These are phyloP conservation scores for Falco peregrinus DNA, from an alignment of 2,797 vertebrate species.

Conservation along the genomic window DNA sequence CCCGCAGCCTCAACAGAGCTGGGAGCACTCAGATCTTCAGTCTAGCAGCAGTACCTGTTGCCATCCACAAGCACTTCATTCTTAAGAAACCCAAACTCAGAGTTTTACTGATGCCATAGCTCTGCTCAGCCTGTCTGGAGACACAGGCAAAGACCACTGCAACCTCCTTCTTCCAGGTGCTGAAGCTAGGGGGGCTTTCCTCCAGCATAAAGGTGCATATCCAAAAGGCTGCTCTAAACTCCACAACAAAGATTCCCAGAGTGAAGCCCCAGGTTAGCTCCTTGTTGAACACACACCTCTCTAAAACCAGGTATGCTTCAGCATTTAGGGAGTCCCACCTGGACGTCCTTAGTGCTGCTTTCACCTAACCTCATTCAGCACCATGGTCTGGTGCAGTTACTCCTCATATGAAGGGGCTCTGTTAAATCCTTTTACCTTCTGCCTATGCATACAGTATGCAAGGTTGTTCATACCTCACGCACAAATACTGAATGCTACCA, in stretches of 20 bases:
- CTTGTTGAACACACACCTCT: background rate
- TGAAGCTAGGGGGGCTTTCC: background rate
- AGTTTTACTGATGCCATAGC: background rate
- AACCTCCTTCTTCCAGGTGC: background rate
- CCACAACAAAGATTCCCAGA: background rate
- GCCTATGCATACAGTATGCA: background rate
- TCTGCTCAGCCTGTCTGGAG: background rate
- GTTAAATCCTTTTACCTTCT: background rate
- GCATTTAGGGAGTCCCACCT: background rate
- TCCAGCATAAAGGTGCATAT: background rate
- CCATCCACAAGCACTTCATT: background rate
- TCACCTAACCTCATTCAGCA: background rate
- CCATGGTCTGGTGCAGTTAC: background rate
- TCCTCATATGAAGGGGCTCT: background rate
- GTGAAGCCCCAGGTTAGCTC: background rate
- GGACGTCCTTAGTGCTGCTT: background rate
- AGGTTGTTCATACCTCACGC: background rate
- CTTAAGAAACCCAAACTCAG: background rate
- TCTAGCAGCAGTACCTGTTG: background rate
- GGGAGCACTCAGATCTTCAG: background rate
- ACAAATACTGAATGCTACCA: background rate
- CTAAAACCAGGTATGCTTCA: background rate
- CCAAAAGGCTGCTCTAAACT: background rate
- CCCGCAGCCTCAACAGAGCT: background rate
- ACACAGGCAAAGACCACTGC: accelerated